Evolutionary conservation across 2,113 vertebrate species (phyloP), one percentile per base, ranked within the genome.

Genomic region (Micronisus gabar): DNA sequence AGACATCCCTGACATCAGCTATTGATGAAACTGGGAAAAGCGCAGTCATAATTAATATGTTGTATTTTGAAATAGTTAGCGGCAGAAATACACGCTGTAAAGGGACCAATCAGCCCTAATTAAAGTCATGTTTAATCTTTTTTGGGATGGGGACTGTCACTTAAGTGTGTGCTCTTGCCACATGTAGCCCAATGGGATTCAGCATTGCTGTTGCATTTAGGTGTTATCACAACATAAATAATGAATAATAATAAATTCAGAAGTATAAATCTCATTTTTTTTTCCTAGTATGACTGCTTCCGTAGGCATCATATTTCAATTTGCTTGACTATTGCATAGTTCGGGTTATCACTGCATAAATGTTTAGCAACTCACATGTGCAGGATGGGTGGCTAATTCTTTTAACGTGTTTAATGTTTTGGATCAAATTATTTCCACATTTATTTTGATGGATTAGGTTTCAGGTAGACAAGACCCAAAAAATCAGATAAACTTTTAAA

Each of bases 391-490:
- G 48, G 50, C 45, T 95, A 81, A 95, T 75, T 80, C 14, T 92
- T 91, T 88, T 93, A 61, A 86, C 23, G 34, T 61, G 68, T 85
- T 26, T 52, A 93, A 90, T 36, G 19, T 59, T 97, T 81, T 83
- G 81, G 55, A 94, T 73, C 38, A 95, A 88, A 93, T 88, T 80
- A 95, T 92, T 93, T 95, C 74, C 86, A 73, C 11, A 6, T 48
- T 92, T 22, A 93, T 84, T 91, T 84, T 88, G 67, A 94, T 50
- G 63, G 80, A 86, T 84, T 86, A 74, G 20, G 71, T 85, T 91
- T 84, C 89, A 92, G 90, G 85, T 74, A 56, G 53, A 96, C 45
- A 88, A 87, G 61, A 61, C 34, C 3, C 58, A 71, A 88, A 91
- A 81, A 81, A 41, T 53, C 40, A 94, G 82, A 86, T 63, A 92